Evolutionary conservation across 2,888 invertebrate genomes (phyloP).

Genomic region (Drosophila lutescens): DNA sequence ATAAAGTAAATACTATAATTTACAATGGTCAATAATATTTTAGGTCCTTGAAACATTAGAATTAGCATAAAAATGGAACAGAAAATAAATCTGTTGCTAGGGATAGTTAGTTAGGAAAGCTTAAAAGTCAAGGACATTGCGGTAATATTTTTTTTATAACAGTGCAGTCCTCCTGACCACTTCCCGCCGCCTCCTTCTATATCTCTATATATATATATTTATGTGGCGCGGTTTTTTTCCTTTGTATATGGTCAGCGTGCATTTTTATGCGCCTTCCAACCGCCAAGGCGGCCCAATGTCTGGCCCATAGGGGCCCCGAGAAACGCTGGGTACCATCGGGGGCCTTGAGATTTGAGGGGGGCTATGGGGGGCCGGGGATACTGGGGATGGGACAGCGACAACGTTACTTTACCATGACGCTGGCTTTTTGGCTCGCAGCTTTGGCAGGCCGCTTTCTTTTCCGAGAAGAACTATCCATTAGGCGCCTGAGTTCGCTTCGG

Average conservation of each 20-base stretch:
- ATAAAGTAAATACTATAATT: no score
- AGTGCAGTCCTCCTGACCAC: conserved; percentile 6
- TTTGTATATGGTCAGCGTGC: conserved; percentile 53
- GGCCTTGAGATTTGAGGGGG: background rate
- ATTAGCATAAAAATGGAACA: no score
- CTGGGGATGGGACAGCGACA: conserved; percentile 43
- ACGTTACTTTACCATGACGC: conserved; percentile 71
- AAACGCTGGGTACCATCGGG: background rate
- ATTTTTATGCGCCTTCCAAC: conserved; percentile 68
- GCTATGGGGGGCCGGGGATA: background rate
- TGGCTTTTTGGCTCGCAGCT: conserved; percentile 49
- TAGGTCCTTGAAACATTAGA: no score
- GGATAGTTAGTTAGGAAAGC: no score
- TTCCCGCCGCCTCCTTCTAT: conserved; percentile 2
- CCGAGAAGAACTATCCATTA: conserved; percentile 78
- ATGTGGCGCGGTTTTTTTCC: conserved; percentile 21
- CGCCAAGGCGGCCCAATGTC: conserved; percentile 76
- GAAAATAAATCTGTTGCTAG: no score
- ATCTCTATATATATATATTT: conserved; percentile 7
- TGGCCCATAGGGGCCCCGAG: conserved; percentile 49
- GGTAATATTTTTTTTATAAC: background rate
- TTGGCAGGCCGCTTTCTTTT: conserved; percentile 77
- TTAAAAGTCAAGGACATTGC: no score
- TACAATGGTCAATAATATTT: no score
- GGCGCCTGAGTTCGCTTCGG: conserved; percentile 74